Conservation (phyloP, 2,888 invertebrate species). For the Diaprepes abbreviatus region DNA sequence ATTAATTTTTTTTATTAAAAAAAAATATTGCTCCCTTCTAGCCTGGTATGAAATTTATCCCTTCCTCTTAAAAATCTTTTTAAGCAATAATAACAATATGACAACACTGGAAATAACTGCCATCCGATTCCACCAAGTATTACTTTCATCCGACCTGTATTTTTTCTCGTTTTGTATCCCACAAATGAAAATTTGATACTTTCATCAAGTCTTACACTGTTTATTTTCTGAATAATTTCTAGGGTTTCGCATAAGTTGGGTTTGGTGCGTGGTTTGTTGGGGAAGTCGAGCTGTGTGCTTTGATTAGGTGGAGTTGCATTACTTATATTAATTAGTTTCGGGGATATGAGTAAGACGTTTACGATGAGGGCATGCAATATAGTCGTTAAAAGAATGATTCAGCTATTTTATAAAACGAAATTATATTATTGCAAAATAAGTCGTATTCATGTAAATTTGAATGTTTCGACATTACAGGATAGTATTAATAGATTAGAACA, state of each 20-base stretch:
- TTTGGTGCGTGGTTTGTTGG: conserved; percentile 36
- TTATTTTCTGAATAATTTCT: conserved; percentile 9
- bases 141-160: background rate
- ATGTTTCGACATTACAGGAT: too few species aligned
- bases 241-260: conserved; percentile 30
- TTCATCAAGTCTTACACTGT: background rate
- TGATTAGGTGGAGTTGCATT: conserved; percentile 21
- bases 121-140: background rate
- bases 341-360: conserved; percentile 9
- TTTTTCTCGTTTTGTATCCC: conserved; percentile 4
- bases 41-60: too few species aligned
- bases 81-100: too few species aligned
- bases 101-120: background rate
- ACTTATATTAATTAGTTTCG: conserved; percentile 17
- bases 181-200: conserved; percentile 13
- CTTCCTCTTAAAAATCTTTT: too few species aligned
- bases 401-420: background rate
- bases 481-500: too few species aligned
- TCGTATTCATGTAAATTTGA: too few species aligned
- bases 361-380: background rate
- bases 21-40: too few species aligned
- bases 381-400: conserved; percentile 8
- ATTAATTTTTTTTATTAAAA: too few species aligned
- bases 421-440: background rate
- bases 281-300: conserved; percentile 40